Evolutionary conservation across 1,140 invertebrate species (phyloP).

Genomic region (Eumaeus atala): DNA sequence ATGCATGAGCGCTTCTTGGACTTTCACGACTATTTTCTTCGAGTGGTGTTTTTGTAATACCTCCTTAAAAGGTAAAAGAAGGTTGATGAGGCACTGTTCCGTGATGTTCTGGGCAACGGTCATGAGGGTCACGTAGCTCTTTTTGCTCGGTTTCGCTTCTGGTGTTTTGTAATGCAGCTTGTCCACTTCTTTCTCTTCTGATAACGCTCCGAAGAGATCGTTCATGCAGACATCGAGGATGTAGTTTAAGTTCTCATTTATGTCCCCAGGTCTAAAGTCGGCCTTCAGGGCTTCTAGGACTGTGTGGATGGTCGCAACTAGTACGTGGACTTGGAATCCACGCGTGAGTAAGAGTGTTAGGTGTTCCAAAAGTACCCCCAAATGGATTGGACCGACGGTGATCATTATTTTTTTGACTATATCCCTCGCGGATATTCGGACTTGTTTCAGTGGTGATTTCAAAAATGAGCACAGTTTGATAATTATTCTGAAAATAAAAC

Average conservation of each 20-base stretch:
- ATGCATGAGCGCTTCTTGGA: conserved; percentile 85
- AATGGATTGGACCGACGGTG: conserved; percentile 87
- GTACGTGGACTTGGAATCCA: conserved; percentile 95
- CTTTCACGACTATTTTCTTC: conserved; percentile 86
- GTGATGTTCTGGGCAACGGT: conserved; percentile 88
- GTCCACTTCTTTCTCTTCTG: conserved; percentile 93
- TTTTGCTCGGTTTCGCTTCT: conserved; percentile 86
- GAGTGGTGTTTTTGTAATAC: conserved; percentile 85
- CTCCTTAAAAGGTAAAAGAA: conserved; percentile 89
- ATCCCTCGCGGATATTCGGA: conserved; percentile 88
- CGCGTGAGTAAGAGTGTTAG: conserved; percentile 86
- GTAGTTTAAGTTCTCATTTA: conserved; percentile 85
- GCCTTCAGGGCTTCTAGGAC: conserved; percentile 83
- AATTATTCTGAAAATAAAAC: conserved; percentile 79
- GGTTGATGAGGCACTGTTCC: conserved; percentile 82
- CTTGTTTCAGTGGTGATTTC: conserved; percentile 91
- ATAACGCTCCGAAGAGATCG: conserved; percentile 90
- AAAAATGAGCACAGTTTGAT: conserved; percentile 92
- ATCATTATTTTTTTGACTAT: conserved; percentile 92
- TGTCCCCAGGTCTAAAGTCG: conserved; percentile 80
- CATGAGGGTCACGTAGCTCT: conserved; percentile 90
- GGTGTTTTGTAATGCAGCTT: conserved; percentile 87
- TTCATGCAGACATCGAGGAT: conserved; percentile 90
- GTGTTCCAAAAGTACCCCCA: conserved; percentile 86
- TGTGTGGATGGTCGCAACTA: conserved; percentile 91